Evolutionary conservation across 1,140 invertebrate species (phyloP), one percentile per base, ranked within the genome.

Genomic region (Drosophila micromelanica): DNA sequence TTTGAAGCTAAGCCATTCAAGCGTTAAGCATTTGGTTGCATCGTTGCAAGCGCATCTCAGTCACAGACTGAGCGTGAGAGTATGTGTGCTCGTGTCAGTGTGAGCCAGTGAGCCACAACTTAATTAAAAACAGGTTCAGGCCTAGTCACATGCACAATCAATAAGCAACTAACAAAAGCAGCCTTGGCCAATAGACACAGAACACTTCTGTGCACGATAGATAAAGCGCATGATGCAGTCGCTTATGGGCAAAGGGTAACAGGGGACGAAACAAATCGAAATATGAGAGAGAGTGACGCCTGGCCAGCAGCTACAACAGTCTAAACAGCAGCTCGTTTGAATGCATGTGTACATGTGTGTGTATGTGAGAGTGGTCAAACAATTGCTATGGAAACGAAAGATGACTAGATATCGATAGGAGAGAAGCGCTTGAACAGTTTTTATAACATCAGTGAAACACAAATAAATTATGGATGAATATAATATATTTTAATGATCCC

Each of bases 121-220:
- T 86, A 78, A 85, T 85, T 86, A 86, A 76, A 80, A 79, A 60
- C 63, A 57, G 65, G 59, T 70, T 23, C 59, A 65, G 46, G 42
- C 52, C 30, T 42, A 51, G 37, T 7, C 35, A 51, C n/a, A 57
- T 35, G 59, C n/a, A 38, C 32, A 20, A 17, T 13, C 23, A n/a
- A 9, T 40, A 23, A 40, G 8, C 23, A 64, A 40, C 59, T 76
- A 52, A 61, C 55, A 71, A 56, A 77, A 63, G 57, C 75, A 57
- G 55, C 38, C 7, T 35, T n/a, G 37, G 60, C 59, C 67, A 63
- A 64, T 59, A 65, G 37, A 52, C 32, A 59, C 38, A 67, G 43
- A 65, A 17, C 8, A 45, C 2, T 57, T 15, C 20, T 15, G 30
- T 23, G 3, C 3, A 45, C 13, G n/a, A 12, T 11, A 30, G 55